These are phyloP conservation scores for Grus americana DNA, from an alignment of 2,113 vertebrate genomes.

Conservation along the genomic window DNA sequence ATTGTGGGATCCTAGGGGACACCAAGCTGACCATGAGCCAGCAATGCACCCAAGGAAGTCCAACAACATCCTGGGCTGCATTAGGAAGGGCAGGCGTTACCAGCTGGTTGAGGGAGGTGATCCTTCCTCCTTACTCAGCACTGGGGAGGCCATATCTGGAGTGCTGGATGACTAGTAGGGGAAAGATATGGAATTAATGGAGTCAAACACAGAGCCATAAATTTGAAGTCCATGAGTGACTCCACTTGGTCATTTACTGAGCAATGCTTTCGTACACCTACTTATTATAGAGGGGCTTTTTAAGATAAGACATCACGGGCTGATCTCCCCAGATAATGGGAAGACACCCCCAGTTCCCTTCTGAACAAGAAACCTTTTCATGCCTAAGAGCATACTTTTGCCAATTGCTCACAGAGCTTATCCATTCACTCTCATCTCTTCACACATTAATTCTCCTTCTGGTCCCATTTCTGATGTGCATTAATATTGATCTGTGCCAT, in stretches of 20 bases:
- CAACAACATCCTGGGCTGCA: not conserved
- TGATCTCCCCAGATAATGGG: not conserved
- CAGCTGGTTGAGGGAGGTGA: not conserved
- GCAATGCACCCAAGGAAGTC: not conserved
- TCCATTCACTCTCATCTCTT: not conserved
- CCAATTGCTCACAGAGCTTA: not conserved
- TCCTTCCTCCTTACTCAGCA: not conserved
- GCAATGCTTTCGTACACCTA: not conserved
- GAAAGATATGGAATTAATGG: not conserved
- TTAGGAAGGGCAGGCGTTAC: not conserved
- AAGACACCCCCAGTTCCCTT: not conserved
- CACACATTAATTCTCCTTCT: not conserved
- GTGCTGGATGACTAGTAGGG: not conserved
- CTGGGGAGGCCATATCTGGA: not conserved
- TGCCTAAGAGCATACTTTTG: not conserved
- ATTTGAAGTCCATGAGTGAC: not conserved
- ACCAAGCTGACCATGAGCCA: not conserved
- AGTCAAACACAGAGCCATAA: not conserved
- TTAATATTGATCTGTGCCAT: not conserved
- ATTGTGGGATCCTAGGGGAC: not conserved
- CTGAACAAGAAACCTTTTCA: not conserved
- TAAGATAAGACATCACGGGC: not conserved
- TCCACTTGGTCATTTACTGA: not conserved
- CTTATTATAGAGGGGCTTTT: not conserved
- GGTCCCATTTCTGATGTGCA: not conserved